phyloP scores from a whole-genome alignment of 2,797 vertebrate species.

The Glossophaga mutica region DNA sequence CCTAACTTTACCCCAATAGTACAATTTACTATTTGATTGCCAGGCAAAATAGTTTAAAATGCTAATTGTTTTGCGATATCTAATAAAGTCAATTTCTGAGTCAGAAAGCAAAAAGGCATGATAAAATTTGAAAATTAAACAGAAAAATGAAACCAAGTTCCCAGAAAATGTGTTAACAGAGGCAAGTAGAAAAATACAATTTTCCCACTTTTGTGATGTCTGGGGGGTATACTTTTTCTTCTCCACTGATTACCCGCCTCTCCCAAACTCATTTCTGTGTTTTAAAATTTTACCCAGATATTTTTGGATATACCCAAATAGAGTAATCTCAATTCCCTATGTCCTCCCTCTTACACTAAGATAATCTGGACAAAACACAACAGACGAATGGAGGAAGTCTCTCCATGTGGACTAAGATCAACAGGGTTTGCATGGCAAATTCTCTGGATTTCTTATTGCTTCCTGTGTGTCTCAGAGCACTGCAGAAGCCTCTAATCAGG shows the following conservation, averaged over 20 bases:
- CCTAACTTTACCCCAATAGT: not conserved
- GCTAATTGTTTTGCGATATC: not conserved
- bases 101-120: not conserved
- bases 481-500: not conserved
- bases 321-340: too few relatives aligned
- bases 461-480: rapidly evolving
- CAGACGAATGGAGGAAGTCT: not conserved
- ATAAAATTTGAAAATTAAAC: not conserved
- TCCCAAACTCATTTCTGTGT: not conserved
- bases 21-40: not conserved
- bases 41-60: not conserved
- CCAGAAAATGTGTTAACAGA: not conserved
- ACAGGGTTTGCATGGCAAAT: not conserved
- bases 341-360: not conserved
- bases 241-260: not conserved
- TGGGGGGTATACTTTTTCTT: not conserved
- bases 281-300: not conserved
- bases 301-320: not conserved
- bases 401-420: not conserved
- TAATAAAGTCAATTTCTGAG: not conserved
- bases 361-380: not conserved
- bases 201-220: not conserved
- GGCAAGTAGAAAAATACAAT: not conserved
- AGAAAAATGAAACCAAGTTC: not conserved
- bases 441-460: not conserved